Base-by-base conservation (phyloP, 1,140 invertebrate genomes). In the Tetraneura akinire region DNA sequence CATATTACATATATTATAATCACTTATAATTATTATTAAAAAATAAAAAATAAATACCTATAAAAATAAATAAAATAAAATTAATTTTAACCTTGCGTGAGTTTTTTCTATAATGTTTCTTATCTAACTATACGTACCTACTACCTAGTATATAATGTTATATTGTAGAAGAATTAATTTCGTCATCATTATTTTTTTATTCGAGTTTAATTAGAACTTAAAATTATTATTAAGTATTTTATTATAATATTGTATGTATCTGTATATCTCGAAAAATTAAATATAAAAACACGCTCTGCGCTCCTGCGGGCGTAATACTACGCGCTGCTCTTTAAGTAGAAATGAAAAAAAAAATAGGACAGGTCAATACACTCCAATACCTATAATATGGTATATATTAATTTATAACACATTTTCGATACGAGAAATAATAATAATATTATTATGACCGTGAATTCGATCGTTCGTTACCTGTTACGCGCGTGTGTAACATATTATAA, bases 291-390 rank as follows among this genome's bases (percentile, higher is more conserved):
- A 37, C 32, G 32, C 32, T 37, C 23, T n/a, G 14, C 47, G 68
- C 32, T 37, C 32, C 32, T 51, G n/a, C n/a, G n/a, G 16, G 45
- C 45, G 23, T 71, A 37, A 37, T 37, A 37, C 32, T 37, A 37
- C 32, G 68, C 47, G 68, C 47, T 51, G 23, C 49, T 51, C 64
- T 66, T 18, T 71, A 51, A 51, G 45, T 71, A 10, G 6, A 37
- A n/a, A n/a, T n/a, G n/a, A n/a, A n/a, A n/a, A n/a, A n/a, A 71
- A 51, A 71, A 13, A 71, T 71, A 71, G 68, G 68, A 71, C 68
- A 71, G 68, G 68, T 71, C 68, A 71, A 71, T 71, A 71, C 68
- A 49, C 68, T 71, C 64, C 10, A 13, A 66, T 68, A 51, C 13
- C 16, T 14, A 64, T 37, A 37, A 64, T 64, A 64, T 64, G 26